A percentile compares a stretch with the other conserved stretches of the same genome.
These are phyloP conservation scores for Callopanchax toddi DNA, from an alignment of 2,113 vertebrate genomes.

Conservation along the genomic window DNA sequence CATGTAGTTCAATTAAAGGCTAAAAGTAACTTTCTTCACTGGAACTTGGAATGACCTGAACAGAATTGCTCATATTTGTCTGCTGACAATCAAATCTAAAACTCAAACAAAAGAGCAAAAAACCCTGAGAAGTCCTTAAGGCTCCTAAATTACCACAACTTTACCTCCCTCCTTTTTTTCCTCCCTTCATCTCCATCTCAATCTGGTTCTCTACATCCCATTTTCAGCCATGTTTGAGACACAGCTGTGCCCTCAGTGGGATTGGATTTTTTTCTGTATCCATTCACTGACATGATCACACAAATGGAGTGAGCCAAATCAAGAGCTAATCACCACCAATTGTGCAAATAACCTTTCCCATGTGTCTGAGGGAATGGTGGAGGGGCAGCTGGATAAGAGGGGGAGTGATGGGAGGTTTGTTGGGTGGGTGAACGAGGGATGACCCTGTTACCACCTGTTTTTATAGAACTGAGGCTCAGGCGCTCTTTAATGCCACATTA, in stretches of 20 bases:
- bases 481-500: constrained; percentile 62
- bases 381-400: constrained; percentile 14
- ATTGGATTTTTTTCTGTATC: constrained; percentile 28
- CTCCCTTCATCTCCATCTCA: constrained; percentile 15
- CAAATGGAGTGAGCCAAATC: constrained; percentile 60
- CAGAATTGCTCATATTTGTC: constrained; percentile 36
- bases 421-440: constrained; percentile 44
- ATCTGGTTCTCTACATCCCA: constrained; percentile 47
- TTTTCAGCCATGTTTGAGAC: constrained; percentile 36
- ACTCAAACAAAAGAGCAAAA: constrained; percentile 46
- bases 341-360: constrained; percentile 73
- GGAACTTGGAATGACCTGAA: constrained; percentile 63
- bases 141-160: constrained; percentile 8
- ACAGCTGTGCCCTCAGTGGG: constrained; percentile 55
- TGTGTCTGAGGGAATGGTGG: constrained; percentile 48
- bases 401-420: constrained; percentile 32
- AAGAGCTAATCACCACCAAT: constrained; percentile 73
- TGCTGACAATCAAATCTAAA: constrained; percentile 54
- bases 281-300: constrained; percentile 60
- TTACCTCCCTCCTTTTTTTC: constrained; percentile 7
- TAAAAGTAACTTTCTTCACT: constrained; percentile 38
- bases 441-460: constrained; percentile 73
- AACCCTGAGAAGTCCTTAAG: neutral
- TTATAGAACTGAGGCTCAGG: constrained; percentile 40
- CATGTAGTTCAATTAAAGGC: constrained; percentile 42